Percentiles rank a stretch among this genome's conserved stretches.
phyloP scores from a whole-genome alignment of 53 echinoderm and acorn worm species.

The Zoroaster sp. region DNA sequence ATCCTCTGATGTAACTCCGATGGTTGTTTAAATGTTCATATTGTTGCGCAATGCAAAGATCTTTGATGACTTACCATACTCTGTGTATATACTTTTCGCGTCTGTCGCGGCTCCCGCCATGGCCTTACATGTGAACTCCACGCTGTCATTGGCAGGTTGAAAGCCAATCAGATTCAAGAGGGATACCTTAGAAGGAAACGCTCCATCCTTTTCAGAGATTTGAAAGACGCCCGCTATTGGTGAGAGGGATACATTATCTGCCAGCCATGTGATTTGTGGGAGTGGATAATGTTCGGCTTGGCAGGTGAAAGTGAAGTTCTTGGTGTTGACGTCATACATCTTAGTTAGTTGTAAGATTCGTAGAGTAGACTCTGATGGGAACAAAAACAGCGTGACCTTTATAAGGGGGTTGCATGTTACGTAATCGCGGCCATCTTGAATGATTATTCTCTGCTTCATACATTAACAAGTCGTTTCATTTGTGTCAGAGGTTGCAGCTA shows the following conservation, averaged over 20 bases:
- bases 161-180: constrained; percentile 5
- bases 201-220: neutral
- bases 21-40: no score
- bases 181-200: neutral
- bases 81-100: neutral
- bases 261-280: constrained; percentile 6
- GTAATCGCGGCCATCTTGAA: neutral
- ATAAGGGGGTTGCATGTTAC: no score
- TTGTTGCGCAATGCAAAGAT: no score
- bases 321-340: neutral
- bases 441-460: no score
- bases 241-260: constrained; percentile 3
- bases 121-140: constrained; percentile 17
- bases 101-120: neutral
- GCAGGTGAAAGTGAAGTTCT: constrained; percentile 33
- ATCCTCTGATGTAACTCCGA: no score
- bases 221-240: neutral
- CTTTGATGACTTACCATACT: neutral
- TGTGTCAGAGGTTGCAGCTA: no score
- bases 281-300: constrained; percentile 18
- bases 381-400: neutral
- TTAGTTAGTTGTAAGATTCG: constrained; percentile 2
- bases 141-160: constrained; percentile 29
- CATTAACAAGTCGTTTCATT: no score
- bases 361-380: constrained; percentile 13